These are phyloP conservation scores for Mallotus villosus DNA, from an alignment of 2,797 vertebrate species.

Conservation along the genomic window DNA sequence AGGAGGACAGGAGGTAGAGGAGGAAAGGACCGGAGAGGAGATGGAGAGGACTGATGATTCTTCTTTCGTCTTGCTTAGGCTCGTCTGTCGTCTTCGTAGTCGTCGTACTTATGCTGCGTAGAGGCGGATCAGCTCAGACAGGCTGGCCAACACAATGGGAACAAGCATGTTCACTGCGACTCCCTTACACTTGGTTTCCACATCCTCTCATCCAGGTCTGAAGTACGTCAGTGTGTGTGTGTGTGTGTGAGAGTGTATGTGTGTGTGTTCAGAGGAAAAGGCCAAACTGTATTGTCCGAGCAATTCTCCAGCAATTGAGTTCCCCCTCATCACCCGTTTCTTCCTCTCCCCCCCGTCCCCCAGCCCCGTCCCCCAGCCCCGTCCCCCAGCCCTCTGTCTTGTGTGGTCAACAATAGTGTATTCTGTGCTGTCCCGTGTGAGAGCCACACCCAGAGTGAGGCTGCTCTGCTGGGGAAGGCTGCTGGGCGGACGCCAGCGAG, in stretches of 20 bases:
- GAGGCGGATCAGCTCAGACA: too few species aligned
- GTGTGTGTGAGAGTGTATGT: conserved; percentile 6
- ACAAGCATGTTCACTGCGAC: conserved; percentile 1
- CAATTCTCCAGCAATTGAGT: conserved; percentile 16
- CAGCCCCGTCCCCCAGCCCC: neutral
- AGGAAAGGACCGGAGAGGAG: too few species aligned
- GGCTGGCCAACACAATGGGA: neutral
- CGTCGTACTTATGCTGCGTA: too few species aligned
- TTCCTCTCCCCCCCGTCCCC: conserved; percentile 24
- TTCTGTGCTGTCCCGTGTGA: conserved; percentile 72
- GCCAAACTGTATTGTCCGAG: conserved; percentile 44
- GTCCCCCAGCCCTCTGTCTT: conserved; percentile 51
- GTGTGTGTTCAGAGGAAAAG: conserved; percentile 9
- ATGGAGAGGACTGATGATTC: too few species aligned
- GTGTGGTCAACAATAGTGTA: conserved; percentile 74
- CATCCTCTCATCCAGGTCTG: neutral
- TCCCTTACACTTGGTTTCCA: conserved; percentile 19
- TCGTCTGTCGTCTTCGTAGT: too few species aligned
- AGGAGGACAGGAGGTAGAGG: too few species aligned
- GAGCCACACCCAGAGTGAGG: conserved; percentile 72
- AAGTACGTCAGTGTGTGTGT: conserved; percentile 22
- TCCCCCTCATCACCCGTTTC: conserved; percentile 47
- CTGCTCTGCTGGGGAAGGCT: conserved; percentile 56
- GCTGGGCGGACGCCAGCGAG: conserved; percentile 55
- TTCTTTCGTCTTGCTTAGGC: too few species aligned